These are phyloP conservation scores for Lasius fuliginosus DNA, from an alignment of 2,888 invertebrate species.

Conservation along the genomic window DNA sequence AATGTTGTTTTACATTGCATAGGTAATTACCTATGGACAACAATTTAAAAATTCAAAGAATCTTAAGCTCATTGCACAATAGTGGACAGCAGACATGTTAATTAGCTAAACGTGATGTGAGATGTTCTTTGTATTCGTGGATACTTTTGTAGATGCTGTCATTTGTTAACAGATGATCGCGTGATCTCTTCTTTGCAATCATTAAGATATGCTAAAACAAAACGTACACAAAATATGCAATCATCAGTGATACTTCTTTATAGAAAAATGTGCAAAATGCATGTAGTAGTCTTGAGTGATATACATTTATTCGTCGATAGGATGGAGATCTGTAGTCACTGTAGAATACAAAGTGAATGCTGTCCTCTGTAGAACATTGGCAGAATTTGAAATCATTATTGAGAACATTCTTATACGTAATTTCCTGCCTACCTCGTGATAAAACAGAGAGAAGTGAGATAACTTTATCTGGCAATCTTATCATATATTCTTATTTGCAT, in stretches of 20 bases:
- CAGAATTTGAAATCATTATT: background rate
- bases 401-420: background rate
- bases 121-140: background rate
- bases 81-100: background rate
- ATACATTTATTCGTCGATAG: constrained; percentile 19
- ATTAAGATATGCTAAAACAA: background rate
- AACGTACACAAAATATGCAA: background rate
- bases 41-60: background rate
- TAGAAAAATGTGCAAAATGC: background rate
- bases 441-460: constrained; percentile 16
- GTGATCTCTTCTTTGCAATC: background rate
- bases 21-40: background rate
- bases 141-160: background rate
- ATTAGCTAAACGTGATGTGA: background rate
- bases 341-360: constrained; percentile 19
- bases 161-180: background rate
- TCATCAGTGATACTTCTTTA: background rate
- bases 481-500: background rate
- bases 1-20: background rate
- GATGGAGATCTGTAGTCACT: constrained; percentile 23
- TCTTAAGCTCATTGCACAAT: background rate
- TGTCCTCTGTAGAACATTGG: constrained; percentile 20
- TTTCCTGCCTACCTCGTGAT: constrained; percentile 24
- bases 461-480: background rate
- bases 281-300: background rate